Evolutionary conservation across 2,888 invertebrate species (phyloP).

Genomic region (Cetonia aurata): DNA sequence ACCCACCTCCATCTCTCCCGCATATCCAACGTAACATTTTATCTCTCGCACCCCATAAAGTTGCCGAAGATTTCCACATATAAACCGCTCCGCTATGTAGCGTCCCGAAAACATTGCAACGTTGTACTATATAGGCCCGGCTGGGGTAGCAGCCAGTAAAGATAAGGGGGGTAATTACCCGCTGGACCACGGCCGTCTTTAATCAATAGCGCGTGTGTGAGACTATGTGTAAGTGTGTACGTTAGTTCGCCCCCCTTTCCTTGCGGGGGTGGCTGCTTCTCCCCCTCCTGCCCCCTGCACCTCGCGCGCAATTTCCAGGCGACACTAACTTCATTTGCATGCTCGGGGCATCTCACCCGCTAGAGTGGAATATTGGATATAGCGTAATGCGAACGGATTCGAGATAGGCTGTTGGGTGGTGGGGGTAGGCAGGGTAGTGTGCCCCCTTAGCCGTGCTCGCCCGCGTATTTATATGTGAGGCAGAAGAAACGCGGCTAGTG

Average conservation of each 20-base stretch:
- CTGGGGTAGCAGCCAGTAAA: slow-evolving; percentile 57
- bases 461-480: no score
- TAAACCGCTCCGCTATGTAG: no score
- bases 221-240: slow-evolving; percentile 15
- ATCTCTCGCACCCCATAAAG: no score
- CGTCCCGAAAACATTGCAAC: no score
- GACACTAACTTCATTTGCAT: slow-evolving; percentile 68
- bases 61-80: no score
- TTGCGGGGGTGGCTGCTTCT: slow-evolving; percentile 41
- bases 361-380: slow-evolving; percentile 66
- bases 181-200: slow-evolving; percentile 67
- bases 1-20: no score
- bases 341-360: slow-evolving; percentile 65
- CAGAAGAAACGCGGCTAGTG: no score
- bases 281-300: slow-evolving; percentile 42
- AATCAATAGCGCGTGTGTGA: slow-evolving; percentile 62
- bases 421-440: no score
- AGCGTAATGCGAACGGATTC: slow-evolving; percentile 65
- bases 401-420: slow-evolving; percentile 22
- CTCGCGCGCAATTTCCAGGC: slow-evolving; percentile 55
- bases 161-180: slow-evolving; percentile 65
- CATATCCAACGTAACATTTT: no score
- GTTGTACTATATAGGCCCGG: slow-evolving; percentile 5
- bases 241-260: slow-evolving; percentile 11
- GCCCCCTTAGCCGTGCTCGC: no score